Percentiles rank a stretch among this genome's conserved stretches.
Conservation (phyloP, 2,113 vertebrate genomes). For the Pygathrix nemaeus region DNA sequence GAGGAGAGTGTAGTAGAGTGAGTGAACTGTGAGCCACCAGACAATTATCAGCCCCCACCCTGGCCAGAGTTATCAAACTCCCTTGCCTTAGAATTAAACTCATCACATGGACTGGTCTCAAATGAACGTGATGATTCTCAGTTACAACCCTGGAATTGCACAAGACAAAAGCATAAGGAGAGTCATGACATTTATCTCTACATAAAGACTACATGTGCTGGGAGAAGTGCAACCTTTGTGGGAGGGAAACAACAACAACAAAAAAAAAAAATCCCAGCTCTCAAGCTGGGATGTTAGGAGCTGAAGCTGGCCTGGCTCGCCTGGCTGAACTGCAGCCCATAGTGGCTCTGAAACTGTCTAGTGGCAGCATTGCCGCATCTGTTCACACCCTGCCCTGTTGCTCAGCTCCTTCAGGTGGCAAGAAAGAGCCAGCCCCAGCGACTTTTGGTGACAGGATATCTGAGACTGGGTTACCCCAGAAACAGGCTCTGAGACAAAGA, state of each 20-base stretch:
- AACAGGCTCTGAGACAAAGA: not conserved
- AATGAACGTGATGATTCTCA: not conserved
- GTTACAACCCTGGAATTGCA: not conserved
- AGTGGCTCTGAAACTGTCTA: accelerated
- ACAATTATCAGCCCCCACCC: not conserved
- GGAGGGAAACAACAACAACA: not conserved
- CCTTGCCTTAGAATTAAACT: not conserved
- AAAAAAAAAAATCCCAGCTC: not conserved
- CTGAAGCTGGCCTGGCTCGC: not conserved
- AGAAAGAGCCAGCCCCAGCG: not conserved
- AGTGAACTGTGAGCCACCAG: not conserved
- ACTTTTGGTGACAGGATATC: not conserved
- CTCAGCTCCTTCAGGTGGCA: not conserved
- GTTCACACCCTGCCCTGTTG: not conserved
- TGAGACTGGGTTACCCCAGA: not conserved
- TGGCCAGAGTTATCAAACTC: not conserved
- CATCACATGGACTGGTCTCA: not conserved
- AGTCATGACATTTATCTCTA: not conserved
- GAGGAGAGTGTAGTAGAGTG: not conserved
- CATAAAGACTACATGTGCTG: not conserved
- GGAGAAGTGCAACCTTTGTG: not conserved
- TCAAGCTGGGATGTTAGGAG: not conserved
- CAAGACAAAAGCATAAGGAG: not conserved
- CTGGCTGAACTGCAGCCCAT: not conserved
- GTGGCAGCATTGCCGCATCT: not conserved